A percentile compares a stretch with the other conserved stretches of the same genome.
phyloP scores from a whole-genome alignment of 92 coral and sea anemone species.

The Palythoa grandis region DNA sequence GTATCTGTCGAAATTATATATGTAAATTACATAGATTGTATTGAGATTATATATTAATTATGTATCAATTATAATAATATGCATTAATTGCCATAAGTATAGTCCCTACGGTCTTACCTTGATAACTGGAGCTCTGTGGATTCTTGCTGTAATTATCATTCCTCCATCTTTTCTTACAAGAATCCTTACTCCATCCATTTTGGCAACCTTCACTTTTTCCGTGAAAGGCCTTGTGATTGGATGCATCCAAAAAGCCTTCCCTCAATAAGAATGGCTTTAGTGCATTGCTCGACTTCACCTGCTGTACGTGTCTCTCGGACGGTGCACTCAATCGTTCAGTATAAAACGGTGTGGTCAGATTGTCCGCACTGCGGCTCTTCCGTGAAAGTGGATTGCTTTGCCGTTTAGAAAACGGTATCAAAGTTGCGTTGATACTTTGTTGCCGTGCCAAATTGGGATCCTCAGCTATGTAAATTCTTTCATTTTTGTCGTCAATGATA shows the following conservation, averaged over 20 bases:
- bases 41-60: too few relatives aligned
- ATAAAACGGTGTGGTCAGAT: background rate
- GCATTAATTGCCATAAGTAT: too few relatives aligned
- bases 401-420: background rate
- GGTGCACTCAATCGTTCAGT: background rate
- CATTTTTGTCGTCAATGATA: constrained; percentile 22
- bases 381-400: background rate
- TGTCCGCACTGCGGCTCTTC: constrained; percentile 32
- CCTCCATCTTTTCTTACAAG: background rate
- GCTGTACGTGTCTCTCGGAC: background rate
- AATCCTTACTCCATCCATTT: constrained; percentile 21
- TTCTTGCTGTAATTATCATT: constrained; percentile 19
- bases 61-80: too few relatives aligned
- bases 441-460: background rate
- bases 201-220: constrained; percentile 30
- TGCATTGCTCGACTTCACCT: background rate
- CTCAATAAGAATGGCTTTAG: constrained; percentile 21
- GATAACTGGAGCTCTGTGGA: constrained; percentile 26
- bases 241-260: constrained; percentile 8
- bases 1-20: too few relatives aligned
- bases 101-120: constrained; percentile 2
- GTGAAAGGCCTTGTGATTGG: constrained; percentile 16
- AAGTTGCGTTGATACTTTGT: background rate
- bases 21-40: too few relatives aligned
- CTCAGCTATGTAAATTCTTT: background rate